These are phyloP conservation scores for Dinocampus coccinellae DNA, from an alignment of 2,888 invertebrate genomes.

Conservation along the genomic window DNA sequence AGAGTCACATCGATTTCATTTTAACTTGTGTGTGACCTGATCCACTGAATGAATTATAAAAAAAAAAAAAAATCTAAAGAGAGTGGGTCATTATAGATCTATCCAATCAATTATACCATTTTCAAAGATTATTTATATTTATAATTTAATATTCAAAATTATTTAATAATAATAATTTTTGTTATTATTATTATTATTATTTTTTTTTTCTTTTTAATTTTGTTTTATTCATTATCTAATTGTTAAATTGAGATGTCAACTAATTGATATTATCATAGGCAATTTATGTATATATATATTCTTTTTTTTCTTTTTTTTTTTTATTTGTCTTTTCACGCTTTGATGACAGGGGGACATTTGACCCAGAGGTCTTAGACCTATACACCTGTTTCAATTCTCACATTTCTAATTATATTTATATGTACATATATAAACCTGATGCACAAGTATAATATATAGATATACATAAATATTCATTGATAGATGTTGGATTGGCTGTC, in stretches of 20 bases:
- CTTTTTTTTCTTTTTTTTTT: too few species aligned
- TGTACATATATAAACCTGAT: not conserved
- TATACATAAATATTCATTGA: not conserved
- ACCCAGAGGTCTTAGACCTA: not conserved
- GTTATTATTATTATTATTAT: too few species aligned
- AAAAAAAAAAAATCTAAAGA: not conserved
- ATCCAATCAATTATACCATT: too few species aligned
- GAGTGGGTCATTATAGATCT: not conserved
- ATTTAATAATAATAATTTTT: too few species aligned
- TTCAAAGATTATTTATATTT: too few species aligned
- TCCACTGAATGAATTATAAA: not conserved
- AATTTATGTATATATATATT: too few species aligned
- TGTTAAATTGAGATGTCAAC: too few species aligned
- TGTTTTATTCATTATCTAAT: too few species aligned
- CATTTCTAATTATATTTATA: not conserved
- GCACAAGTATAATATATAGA: not conserved
- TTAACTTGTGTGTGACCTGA: constrained; percentile 1
- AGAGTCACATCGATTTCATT: constrained; percentile 23
- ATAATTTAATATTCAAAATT: too few species aligned
- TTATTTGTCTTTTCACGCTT: too few species aligned
- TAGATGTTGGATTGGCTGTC: not conserved
- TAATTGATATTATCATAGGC: too few species aligned
- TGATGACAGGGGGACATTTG: not conserved
- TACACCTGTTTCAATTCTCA: constrained; percentile 1
- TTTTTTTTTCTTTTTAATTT: too few species aligned